Evolutionary conservation across 2,797 vertebrate genomes (phyloP).

Genomic region (Pelochelys cantorii): DNA sequence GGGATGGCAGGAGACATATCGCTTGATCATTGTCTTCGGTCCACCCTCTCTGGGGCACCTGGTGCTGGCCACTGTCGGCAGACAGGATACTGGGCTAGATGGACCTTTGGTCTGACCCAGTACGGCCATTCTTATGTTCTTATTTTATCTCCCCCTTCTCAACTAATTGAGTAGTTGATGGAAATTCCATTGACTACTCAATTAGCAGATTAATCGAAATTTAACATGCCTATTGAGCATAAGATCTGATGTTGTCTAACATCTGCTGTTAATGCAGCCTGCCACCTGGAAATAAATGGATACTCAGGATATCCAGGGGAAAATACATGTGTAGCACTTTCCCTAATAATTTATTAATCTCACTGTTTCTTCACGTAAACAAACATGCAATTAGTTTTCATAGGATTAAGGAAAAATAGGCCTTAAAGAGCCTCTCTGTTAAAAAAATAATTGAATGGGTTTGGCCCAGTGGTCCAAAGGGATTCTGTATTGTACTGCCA

Average conservation of each 20-base stretch:
- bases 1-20: too few species aligned
- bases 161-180: too few species aligned
- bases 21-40: too few species aligned
- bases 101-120: too few species aligned
- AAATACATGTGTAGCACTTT: constrained; percentile 2
- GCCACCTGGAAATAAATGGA: constrained; percentile 48
- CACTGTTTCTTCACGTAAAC: neutral
- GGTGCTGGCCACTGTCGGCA: too few species aligned
- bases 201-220: too few species aligned
- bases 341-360: constrained; percentile 40
- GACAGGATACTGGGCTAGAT: too few species aligned
- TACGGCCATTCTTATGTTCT: too few species aligned
- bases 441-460: neutral
- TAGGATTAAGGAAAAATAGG: neutral
- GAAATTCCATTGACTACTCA: too few species aligned
- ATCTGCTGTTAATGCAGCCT: constrained; percentile 54
- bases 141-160: too few species aligned
- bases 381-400: constrained; percentile 9
- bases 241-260: constrained; percentile 51
- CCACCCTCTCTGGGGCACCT: too few species aligned
- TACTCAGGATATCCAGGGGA: constrained; percentile 20
- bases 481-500: neutral
- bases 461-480: neutral
- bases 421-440: neutral
- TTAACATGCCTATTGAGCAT: neutral